These are phyloP conservation scores for Cirrhinus mrigala DNA, from an alignment of 2,797 vertebrate genomes.

Conservation along the genomic window DNA sequence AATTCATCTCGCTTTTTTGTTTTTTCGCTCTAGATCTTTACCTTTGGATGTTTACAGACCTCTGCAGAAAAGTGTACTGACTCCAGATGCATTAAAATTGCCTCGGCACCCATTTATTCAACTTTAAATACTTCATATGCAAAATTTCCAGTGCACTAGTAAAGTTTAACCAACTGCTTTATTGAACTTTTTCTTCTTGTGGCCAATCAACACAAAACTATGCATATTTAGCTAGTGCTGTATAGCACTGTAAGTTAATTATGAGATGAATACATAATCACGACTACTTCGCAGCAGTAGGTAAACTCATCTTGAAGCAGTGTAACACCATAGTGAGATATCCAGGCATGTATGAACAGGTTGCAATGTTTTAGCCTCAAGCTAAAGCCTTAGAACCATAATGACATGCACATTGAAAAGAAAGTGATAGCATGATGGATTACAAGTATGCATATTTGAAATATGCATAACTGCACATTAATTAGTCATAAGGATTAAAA, in stretches of 20 bases:
- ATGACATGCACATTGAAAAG: neutral
- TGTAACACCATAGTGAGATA: neutral
- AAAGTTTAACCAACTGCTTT: neutral
- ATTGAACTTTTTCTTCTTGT: neutral
- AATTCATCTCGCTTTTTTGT: neutral
- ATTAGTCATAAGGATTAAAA: neutral
- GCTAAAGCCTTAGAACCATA: conserved; percentile 14
- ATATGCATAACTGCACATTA: neutral
- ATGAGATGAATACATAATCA: neutral
- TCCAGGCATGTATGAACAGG: conserved; percentile 19
- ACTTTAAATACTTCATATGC: neutral
- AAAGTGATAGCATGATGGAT: neutral
- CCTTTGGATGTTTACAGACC: neutral
- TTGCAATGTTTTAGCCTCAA: conserved; percentile 16
- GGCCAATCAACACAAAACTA: neutral
- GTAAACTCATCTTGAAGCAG: neutral
- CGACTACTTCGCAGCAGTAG: neutral
- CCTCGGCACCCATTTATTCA: neutral
- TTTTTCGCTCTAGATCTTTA: neutral
- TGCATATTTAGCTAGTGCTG: neutral
- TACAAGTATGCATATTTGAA: neutral
- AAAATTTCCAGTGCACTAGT: neutral
- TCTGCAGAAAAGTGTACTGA: neutral
- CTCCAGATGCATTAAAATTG: neutral
- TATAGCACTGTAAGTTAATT: neutral